Evolutionary conservation across 2,797 vertebrate genomes (phyloP).

Genomic region (Tenualosa ilisha): DNA sequence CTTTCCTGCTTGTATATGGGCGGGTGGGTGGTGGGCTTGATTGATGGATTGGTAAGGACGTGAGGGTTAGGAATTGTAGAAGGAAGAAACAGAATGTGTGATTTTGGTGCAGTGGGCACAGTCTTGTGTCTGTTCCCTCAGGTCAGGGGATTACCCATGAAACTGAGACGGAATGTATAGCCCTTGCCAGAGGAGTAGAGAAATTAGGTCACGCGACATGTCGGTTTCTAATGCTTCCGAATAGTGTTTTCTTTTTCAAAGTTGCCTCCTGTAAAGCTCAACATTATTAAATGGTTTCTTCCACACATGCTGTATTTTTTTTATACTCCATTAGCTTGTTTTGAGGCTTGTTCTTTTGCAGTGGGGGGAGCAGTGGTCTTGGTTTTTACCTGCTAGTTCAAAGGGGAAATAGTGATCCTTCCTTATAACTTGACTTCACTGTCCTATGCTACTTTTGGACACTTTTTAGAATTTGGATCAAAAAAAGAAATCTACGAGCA

Average conservation of each 20-base stretch:
- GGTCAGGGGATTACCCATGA: not conserved
- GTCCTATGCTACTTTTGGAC: not conserved
- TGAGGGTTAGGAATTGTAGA: not conserved
- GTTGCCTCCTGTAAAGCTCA: not conserved
- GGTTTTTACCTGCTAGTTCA: not conserved
- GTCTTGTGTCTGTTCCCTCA: slow-evolving; percentile 22
- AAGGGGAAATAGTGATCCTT: slow-evolving; percentile 15
- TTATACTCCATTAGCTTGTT: not conserved
- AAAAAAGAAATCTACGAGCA: not conserved
- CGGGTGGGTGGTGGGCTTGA: slow-evolving; percentile 8
- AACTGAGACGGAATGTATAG: slow-evolving; percentile 28
- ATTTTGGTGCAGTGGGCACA: not conserved
- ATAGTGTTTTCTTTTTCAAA: not conserved
- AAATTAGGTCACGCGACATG: not conserved
- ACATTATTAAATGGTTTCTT: not conserved
- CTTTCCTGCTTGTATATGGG: slow-evolving; percentile 22
- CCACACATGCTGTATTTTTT: not conserved
- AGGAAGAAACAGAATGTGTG: slow-evolving; percentile 27
- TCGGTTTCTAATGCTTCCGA: not conserved
- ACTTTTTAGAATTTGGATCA: slow-evolving; percentile 10
- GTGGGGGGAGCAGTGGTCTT: not conserved
- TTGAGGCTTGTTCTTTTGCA: not conserved
- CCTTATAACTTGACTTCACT: not conserved
- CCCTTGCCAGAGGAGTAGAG: slow-evolving; percentile 19
- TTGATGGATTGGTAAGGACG: not conserved